Evolutionary conservation across 1,140 invertebrate species (phyloP).

Genomic region (Papilio polytes): DNA sequence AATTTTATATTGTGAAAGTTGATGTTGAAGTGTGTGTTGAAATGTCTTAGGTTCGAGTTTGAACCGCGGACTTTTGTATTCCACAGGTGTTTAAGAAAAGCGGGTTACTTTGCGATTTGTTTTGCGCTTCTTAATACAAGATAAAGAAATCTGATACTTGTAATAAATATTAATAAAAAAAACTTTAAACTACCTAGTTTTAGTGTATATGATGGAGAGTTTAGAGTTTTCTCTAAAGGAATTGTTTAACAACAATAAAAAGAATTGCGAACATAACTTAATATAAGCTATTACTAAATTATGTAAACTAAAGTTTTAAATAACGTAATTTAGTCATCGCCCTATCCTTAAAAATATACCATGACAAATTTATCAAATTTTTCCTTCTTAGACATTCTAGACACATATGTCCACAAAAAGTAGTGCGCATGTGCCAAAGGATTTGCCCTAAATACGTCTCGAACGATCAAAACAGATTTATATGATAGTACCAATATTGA

Average conservation of each 20-base stretch:
- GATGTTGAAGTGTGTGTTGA: not conserved
- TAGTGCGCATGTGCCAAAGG: not conserved
- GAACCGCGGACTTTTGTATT: not conserved
- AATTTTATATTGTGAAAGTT: not conserved
- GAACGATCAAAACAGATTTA: not conserved
- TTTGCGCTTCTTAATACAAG: not conserved
- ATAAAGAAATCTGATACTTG: not conserved
- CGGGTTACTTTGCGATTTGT: not conserved
- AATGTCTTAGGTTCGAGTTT: not conserved
- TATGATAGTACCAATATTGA: not conserved
- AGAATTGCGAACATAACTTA: no score
- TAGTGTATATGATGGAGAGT: no score
- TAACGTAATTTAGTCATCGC: no score
- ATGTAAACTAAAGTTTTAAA: no score
- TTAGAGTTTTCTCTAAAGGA: no score
- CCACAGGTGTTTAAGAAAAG: not conserved
- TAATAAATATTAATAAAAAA: not conserved
- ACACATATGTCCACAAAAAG: not conserved
- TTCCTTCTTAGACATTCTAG: not conserved
- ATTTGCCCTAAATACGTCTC: not conserved
- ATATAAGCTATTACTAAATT: no score
- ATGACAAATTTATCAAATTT: not conserved
- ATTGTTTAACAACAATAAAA: no score
- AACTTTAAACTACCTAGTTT: no score
- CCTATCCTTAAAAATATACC: no score